Evolutionary conservation across 2,888 invertebrate species (phyloP).

Genomic region (Gymnocheta viridis): DNA sequence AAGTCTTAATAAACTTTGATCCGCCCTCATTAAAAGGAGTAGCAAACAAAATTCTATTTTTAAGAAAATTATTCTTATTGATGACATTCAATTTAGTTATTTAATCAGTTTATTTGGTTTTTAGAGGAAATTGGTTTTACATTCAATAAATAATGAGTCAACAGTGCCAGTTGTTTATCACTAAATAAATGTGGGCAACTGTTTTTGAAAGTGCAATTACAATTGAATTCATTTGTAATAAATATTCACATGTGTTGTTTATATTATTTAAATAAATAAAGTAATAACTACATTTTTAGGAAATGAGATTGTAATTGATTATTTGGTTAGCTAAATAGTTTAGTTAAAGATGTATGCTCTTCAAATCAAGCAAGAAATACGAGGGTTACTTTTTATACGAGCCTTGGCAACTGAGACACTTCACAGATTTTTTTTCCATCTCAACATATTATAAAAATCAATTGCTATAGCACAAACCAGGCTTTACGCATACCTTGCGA

Average conservation of each 20-base stretch:
- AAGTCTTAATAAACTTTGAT: too few species aligned
- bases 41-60: too few species aligned
- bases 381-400: too few species aligned
- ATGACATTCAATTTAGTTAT: too few species aligned
- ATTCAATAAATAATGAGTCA: not conserved
- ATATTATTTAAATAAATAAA: not conserved
- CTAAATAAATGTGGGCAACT: not conserved
- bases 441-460: too few species aligned
- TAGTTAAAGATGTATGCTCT: not conserved
- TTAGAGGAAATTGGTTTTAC: too few species aligned
- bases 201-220: not conserved
- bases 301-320: conserved; percentile 9
- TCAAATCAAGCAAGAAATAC: not conserved
- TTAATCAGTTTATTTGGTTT: too few species aligned
- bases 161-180: not conserved
- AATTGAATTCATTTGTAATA: not conserved
- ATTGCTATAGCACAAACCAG: too few species aligned
- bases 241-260: not conserved
- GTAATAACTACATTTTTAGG: not conserved
- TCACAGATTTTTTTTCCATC: not conserved
- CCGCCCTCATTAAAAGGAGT: too few species aligned
- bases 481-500: too few species aligned
- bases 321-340: not conserved
- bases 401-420: not conserved
- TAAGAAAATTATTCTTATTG: too few species aligned